phyloP scores from a whole-genome alignment of 2,797 vertebrate genomes.

The Anniella stebbinsi region DNA sequence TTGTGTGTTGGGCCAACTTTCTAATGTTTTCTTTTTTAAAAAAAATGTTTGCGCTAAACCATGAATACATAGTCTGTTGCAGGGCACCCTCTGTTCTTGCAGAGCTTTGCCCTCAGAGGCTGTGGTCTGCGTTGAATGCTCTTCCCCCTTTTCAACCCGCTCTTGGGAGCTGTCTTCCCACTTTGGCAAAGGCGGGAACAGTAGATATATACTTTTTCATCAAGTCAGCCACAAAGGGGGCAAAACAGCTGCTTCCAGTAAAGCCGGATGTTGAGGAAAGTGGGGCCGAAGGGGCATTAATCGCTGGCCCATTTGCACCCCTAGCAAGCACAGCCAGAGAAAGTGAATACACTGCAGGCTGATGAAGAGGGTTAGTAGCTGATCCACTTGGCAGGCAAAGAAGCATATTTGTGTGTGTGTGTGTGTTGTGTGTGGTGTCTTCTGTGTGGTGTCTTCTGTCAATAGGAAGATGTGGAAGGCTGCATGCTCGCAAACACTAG shows the following conservation, averaged over 20 bases:
- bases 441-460: neutral
- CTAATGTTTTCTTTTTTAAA: neutral
- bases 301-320: neutral
- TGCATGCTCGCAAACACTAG: neutral
- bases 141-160: neutral
- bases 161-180: neutral
- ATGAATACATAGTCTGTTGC: neutral
- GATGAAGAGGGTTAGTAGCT: neutral
- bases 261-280: neutral
- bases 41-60: constrained; percentile 27
- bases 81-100: neutral
- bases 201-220: neutral
- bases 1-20: constrained; percentile 46
- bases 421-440: neutral
- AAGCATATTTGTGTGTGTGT: neutral
- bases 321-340: neutral
- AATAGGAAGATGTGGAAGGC: neutral
- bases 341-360: neutral
- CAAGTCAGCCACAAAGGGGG: neutral
- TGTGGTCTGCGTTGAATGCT: neutral
- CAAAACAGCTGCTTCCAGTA: neutral
- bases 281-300: neutral
- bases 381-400: neutral
- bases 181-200: no score
- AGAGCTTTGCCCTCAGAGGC: neutral